These are phyloP conservation scores for Hololepta plana DNA, from an alignment of 2,888 invertebrate species.

Conservation along the genomic window DNA sequence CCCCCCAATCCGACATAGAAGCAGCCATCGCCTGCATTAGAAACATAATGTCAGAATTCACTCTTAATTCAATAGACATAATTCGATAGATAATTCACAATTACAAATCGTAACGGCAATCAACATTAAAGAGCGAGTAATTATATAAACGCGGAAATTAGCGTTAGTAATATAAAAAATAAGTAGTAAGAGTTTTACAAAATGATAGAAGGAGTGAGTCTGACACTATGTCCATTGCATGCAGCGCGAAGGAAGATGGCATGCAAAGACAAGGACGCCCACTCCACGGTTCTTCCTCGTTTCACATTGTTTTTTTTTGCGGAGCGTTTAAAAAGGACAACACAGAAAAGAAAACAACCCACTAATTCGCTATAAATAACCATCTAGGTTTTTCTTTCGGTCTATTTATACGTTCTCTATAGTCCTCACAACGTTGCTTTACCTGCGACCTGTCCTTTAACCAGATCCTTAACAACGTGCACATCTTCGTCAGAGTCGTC, in stretches of 20 bases:
- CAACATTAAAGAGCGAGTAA: too few species aligned
- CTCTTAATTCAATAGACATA: slow-evolving; percentile 12
- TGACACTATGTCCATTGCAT: slow-evolving; percentile 29
- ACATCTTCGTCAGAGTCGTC: slow-evolving; percentile 33
- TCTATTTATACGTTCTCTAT: too few species aligned
- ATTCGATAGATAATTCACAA: too few species aligned
- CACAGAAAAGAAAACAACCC: too few species aligned
- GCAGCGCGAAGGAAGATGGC: slow-evolving; percentile 18
- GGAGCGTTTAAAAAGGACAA: background rate
- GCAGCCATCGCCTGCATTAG: slow-evolving; percentile 92
- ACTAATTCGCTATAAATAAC: too few species aligned
- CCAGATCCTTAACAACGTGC: slow-evolving; percentile 24
- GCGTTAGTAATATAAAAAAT: too few species aligned
- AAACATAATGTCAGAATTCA: slow-evolving; percentile 64
- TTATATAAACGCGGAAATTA: too few species aligned
- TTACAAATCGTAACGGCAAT: too few species aligned
- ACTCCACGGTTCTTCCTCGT: slow-evolving; percentile 18
- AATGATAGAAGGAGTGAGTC: slow-evolving; percentile 22
- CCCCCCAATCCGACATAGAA: slow-evolving; percentile 92
- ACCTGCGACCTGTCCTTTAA: slow-evolving; percentile 26
- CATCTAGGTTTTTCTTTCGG: too few species aligned
- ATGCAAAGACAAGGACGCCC: slow-evolving; percentile 23
- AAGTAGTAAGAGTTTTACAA: too few species aligned
- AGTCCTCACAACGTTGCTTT: too few species aligned
- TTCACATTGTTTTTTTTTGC: background rate